Evolutionary conservation across 2,888 invertebrate species (phyloP).

Genomic region (Molanna angustata): DNA sequence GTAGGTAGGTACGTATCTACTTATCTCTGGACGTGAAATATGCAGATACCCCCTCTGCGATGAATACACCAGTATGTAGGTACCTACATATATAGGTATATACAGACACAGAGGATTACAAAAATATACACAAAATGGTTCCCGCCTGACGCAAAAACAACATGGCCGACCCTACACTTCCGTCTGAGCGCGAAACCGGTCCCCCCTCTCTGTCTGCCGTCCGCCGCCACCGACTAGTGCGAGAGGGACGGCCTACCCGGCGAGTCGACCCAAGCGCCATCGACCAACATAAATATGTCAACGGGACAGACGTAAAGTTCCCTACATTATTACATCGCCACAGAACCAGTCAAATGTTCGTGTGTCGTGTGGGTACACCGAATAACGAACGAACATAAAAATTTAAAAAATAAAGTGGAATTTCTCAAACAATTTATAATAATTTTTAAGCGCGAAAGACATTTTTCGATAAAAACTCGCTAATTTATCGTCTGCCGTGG

Average conservation of each 20-base stretch:
- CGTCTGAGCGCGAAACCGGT: not conserved
- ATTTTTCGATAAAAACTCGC: slow-evolving; percentile 27
- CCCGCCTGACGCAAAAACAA: slow-evolving; percentile 22
- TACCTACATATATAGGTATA: no score
- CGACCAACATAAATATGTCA: slow-evolving; percentile 31
- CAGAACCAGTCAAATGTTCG: slow-evolving; percentile 22
- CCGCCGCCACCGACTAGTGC: not conserved
- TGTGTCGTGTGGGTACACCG: slow-evolving; percentile 20
- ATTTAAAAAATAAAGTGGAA: slow-evolving; percentile 28
- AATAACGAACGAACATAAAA: no score
- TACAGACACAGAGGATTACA: no score
- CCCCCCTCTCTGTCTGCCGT: slow-evolving; percentile 12
- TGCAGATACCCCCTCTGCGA: no score
- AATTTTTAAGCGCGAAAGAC: slow-evolving; percentile 23
- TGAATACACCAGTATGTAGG: no score
- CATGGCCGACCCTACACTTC: slow-evolving; percentile 20
- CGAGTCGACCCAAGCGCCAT: slow-evolving; percentile 4
- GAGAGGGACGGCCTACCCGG: slow-evolving; percentile 11
- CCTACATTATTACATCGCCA: slow-evolving; percentile 31
- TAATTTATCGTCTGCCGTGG: slow-evolving; percentile 25
- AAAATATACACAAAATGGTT: slow-evolving; percentile 21
- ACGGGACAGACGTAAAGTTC: slow-evolving; percentile 29
- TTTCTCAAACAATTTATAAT: slow-evolving; percentile 21
- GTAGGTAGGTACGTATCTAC: no score
- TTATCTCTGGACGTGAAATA: no score